Conservation (phyloP, 1,140 invertebrate species). For the Drosophila funebris region DNA sequence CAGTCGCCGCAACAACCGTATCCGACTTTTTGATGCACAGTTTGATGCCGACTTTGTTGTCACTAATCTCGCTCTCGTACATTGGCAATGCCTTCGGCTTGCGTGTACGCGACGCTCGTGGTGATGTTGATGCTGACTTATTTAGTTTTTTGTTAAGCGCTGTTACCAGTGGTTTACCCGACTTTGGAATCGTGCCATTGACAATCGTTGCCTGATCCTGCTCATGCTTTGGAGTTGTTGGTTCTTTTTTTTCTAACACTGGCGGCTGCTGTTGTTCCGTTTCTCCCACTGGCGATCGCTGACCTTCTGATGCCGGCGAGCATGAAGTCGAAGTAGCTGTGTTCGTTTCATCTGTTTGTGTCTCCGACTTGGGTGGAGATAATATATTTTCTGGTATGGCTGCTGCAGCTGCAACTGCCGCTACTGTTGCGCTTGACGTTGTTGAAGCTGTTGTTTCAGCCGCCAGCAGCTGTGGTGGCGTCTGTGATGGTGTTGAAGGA, state of each 20-base stretch:
- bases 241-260: not conserved
- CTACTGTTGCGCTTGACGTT: constrained; percentile 16
- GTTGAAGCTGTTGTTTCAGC: constrained; percentile 33
- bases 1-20: constrained; percentile 22
- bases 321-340: constrained; percentile 78
- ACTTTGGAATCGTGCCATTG: constrained; percentile 79
- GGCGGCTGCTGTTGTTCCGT: constrained; percentile 1
- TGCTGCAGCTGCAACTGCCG: constrained; percentile 18
- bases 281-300: constrained; percentile 57
- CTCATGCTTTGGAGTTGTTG: constrained; percentile 26
- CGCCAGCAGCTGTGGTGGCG: constrained; percentile 60
- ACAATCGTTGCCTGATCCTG: constrained; percentile 27
- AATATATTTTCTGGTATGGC: constrained; percentile 74
- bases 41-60: constrained; percentile 87
- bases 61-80: constrained; percentile 85
- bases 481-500: constrained; percentile 73
- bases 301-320: constrained; percentile 74
- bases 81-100: constrained; percentile 77
- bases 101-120: constrained; percentile 59
- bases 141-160: constrained; percentile 70
- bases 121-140: constrained; percentile 63
- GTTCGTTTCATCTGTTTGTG: constrained; percentile 80
- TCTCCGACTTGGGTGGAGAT: constrained; percentile 79
- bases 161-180: constrained; percentile 72
- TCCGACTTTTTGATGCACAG: constrained; percentile 87